Conservation (phyloP, 2,113 vertebrate species). For the Damaliscus lunatus region DNA sequence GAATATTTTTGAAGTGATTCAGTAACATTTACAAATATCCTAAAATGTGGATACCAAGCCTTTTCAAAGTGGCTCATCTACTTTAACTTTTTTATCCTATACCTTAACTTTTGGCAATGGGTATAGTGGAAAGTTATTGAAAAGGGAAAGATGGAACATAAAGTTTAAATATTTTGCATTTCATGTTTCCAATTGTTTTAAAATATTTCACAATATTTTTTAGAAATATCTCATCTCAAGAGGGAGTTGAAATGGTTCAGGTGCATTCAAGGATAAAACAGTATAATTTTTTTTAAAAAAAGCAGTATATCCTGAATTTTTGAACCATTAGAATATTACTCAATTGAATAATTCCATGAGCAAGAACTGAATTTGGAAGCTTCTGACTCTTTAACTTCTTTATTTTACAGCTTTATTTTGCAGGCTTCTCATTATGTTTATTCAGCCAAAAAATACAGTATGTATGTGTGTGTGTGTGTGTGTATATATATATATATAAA, state of each 20-base stretch:
- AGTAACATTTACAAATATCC: not conserved
- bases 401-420: not conserved
- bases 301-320: not conserved
- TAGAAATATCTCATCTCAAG: not conserved
- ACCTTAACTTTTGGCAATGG: not conserved
- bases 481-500: not conserved
- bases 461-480: not conserved
- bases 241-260: not conserved
- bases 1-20: not conserved
- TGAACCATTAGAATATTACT: not conserved
- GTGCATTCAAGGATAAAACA: not conserved
- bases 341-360: not conserved
- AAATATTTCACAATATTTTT: not conserved
- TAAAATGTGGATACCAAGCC: not conserved
- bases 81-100: not conserved
- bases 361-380: not conserved
- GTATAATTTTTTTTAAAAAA: not conserved
- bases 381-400: not conserved
- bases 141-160: not conserved
- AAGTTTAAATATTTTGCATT: not conserved
- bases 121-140: accelerated
- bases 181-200: not conserved
- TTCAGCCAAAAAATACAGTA: not conserved
- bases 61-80: not conserved
- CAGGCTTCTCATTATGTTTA: not conserved